These are phyloP conservation scores for Nicator chloris DNA, from an alignment of 2,113 vertebrate species.

Conservation along the genomic window DNA sequence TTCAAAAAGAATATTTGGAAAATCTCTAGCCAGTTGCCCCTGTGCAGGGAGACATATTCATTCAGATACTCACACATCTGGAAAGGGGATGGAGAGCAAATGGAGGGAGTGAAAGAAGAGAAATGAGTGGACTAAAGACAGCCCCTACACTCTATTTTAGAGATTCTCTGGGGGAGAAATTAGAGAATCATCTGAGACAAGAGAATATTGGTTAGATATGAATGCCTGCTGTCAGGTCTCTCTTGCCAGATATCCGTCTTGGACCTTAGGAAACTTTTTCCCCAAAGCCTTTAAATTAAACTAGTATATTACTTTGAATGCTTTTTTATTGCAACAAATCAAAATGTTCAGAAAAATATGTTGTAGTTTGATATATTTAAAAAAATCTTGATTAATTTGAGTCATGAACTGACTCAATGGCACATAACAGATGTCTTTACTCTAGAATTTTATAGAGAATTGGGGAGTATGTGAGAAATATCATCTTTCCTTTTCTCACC, in stretches of 20 bases:
- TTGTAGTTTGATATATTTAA: neutral
- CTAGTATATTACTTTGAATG: neutral
- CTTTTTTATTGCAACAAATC: neutral
- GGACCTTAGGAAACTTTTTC: neutral
- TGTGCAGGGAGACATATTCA: neutral
- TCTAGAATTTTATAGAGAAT: neutral
- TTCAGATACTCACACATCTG: neutral
- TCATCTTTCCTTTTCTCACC: neutral
- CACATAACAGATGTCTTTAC: neutral
- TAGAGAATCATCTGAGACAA: neutral
- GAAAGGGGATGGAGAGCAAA: neutral
- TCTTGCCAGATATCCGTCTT: neutral
- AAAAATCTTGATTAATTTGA: neutral
- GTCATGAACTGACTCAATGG: neutral
- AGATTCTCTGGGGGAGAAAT: neutral
- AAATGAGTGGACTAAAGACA: neutral
- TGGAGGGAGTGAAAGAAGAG: neutral
- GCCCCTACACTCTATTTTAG: neutral
- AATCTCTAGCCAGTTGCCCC: neutral
- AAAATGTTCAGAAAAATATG: neutral
- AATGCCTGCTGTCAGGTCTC: neutral
- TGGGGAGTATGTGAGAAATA: neutral
- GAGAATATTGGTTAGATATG: neutral
- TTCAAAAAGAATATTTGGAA: neutral
- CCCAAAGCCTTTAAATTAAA: neutral